phyloP scores from a whole-genome alignment of 2,113 vertebrate species.

The Orthonyx spaldingii region DNA sequence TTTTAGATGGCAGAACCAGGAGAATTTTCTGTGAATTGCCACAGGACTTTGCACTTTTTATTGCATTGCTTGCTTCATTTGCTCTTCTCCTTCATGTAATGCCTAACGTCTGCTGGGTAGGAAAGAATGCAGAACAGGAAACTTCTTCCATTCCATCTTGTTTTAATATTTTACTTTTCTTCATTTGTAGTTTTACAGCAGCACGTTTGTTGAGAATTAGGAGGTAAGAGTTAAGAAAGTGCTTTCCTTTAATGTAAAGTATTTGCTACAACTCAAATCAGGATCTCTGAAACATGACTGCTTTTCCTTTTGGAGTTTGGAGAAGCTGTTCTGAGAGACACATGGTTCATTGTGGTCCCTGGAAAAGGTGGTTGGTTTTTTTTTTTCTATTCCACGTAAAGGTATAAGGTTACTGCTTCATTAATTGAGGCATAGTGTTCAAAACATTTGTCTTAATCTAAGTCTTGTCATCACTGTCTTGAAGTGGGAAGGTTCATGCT shows the following conservation, averaged over 20 bases:
- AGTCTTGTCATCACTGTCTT: not conserved
- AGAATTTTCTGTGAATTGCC: not conserved
- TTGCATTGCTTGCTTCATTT: constrained; percentile 21
- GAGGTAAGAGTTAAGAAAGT: not conserved
- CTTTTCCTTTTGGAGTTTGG: not conserved
- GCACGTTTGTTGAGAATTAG: not conserved
- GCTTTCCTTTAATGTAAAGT: not conserved
- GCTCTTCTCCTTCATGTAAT: not conserved
- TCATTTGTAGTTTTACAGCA: not conserved
- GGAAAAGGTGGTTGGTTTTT: not conserved
- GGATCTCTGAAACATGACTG: not conserved
- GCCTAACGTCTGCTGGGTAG: not conserved
- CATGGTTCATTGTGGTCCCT: not conserved
- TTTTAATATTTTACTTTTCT: not conserved
- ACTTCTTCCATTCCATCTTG: not conserved
- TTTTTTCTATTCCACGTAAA: not conserved
- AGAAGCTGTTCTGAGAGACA: not conserved
- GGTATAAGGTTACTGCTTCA: not conserved
- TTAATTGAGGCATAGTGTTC: not conserved
- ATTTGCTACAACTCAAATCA: not conserved
- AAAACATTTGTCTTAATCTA: not conserved
- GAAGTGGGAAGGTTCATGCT: not conserved
- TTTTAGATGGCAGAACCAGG: not conserved
- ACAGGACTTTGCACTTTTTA: not conserved
- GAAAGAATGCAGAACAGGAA: not conserved